These are phyloP conservation scores for Ypsolopha scabrella DNA, from an alignment of 2,888 invertebrate species.

Conservation along the genomic window DNA sequence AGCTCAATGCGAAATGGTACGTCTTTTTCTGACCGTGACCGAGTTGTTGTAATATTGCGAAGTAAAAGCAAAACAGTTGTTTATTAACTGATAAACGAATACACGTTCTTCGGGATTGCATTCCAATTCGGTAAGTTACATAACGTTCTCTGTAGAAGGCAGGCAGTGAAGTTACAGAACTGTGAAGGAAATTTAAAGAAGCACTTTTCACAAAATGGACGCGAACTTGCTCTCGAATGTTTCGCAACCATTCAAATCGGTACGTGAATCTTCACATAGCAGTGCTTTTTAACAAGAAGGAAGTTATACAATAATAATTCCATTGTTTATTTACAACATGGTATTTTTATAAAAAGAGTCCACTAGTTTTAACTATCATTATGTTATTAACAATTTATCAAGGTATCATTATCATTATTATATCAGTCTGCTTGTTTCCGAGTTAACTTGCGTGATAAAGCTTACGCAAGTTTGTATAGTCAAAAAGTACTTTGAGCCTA, in stretches of 20 bases:
- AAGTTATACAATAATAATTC: background rate
- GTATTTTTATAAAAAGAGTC: background rate
- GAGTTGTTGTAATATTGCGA: background rate
- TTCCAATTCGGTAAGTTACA: background rate
- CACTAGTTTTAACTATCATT: background rate
- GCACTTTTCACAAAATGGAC: constrained; percentile 8
- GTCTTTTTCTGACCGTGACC: constrained; percentile 17
- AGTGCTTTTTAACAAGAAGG: background rate
- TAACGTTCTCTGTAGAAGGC: background rate
- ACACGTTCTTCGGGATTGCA: background rate
- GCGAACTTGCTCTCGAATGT: background rate
- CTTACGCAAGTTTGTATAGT: too few species aligned
- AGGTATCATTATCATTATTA: background rate
- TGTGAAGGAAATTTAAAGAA: background rate
- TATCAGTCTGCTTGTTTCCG: too few species aligned
- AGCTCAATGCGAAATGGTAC: constrained; percentile 65
- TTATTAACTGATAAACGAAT: background rate
- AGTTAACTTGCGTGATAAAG: too few species aligned
- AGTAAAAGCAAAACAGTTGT: background rate
- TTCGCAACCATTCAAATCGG: constrained; percentile 3
- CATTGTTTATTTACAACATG: background rate
- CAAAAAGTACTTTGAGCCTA: too few species aligned
- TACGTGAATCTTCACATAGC: background rate
- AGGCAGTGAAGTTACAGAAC: background rate
- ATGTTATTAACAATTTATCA: background rate